Conservation (phyloP, 2,797 vertebrate species). For the Liparis tanakae region DNA sequence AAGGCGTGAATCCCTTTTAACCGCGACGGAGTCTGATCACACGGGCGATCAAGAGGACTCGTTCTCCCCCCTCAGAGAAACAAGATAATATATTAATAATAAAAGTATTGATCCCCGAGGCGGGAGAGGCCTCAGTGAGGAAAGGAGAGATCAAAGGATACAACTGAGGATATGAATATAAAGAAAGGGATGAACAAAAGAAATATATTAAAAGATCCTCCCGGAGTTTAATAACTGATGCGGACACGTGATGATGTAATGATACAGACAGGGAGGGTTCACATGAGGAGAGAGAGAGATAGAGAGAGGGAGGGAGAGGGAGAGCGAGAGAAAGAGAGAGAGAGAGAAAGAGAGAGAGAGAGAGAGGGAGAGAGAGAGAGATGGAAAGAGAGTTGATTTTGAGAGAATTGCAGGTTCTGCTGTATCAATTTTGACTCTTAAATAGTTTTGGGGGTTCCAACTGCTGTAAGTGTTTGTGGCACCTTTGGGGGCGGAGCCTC, state of each 20-base stretch:
- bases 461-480: not conserved
- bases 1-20: slow-evolving; percentile 17
- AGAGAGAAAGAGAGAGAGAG: not conserved
- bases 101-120: slow-evolving; percentile 46
- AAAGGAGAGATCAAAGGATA: slow-evolving; percentile 37
- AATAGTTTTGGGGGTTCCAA: not conserved
- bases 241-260: slow-evolving; percentile 11
- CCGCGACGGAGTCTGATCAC: slow-evolving; percentile 38
- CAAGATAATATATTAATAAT: slow-evolving; percentile 3
- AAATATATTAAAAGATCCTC: slow-evolving; percentile 50
- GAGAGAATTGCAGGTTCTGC: not conserved
- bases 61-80: slow-evolving; percentile 33
- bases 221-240: slow-evolving; percentile 20
- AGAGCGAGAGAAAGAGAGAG: not conserved
- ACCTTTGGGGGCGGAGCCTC: too few relatives aligned
- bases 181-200: slow-evolving; percentile 13
- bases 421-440: not conserved
- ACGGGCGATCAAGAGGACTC: slow-evolving; percentile 27
- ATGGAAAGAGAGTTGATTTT: not conserved
- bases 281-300: slow-evolving; percentile 23
- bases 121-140: not conserved
- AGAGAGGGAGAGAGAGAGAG: too few relatives aligned
- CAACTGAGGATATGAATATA: not conserved
- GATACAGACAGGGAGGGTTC: slow-evolving; percentile 19
- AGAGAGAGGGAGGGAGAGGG: not conserved